These are phyloP conservation scores for Peromyscus nudipes DNA, from an alignment of 2,797 vertebrate genomes.

Conservation along the genomic window DNA sequence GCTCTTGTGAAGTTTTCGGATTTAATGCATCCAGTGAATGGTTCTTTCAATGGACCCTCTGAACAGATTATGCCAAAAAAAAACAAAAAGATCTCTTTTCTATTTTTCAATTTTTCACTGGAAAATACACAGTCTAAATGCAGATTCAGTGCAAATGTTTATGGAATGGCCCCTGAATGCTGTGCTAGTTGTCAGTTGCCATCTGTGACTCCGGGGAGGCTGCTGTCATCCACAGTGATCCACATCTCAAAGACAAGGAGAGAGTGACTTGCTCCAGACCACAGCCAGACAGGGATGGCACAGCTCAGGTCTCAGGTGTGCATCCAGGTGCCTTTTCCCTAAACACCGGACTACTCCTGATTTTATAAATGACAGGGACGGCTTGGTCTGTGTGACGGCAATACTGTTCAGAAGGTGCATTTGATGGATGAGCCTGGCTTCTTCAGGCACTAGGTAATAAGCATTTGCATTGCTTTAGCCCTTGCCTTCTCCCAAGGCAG, in stretches of 20 bases:
- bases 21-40: not conserved
- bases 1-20: not conserved
- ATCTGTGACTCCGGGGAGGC: not conserved
- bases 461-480: no score
- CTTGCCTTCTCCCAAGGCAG: not conserved
- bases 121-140: slow-evolving; percentile 30
- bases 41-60: not conserved
- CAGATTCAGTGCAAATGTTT: slow-evolving; percentile 31
- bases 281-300: no score
- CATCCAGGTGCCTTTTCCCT: rapidly evolving
- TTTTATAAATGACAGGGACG: not conserved
- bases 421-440: rapidly evolving
- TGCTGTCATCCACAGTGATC: not conserved
- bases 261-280: not conserved
- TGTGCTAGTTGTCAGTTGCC: not conserved
- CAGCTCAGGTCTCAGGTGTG: not conserved
- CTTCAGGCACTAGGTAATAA: rapidly evolving
- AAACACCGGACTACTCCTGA: not conserved
- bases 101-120: not conserved
- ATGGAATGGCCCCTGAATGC: not conserved
- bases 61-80: not conserved
- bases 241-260: not conserved
- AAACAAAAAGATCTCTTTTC: not conserved
- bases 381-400: not conserved
- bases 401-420: rapidly evolving